These are phyloP conservation scores for Diarsia dahlii DNA, from an alignment of 2,888 invertebrate genomes.

Conservation along the genomic window DNA sequence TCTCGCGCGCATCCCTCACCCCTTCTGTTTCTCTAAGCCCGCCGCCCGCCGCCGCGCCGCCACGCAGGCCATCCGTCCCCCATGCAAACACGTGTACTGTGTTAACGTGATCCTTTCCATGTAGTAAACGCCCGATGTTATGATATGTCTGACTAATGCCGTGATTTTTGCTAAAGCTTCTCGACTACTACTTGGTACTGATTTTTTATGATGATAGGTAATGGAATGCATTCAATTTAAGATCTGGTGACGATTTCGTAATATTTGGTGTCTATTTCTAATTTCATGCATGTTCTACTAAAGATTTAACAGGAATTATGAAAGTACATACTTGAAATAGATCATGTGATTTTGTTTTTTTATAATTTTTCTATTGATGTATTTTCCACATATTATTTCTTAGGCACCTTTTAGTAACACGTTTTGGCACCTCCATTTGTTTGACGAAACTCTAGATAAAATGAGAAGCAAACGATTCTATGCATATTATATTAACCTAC, in stretches of 20 bases:
- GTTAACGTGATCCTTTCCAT: slow-evolving; percentile 55
- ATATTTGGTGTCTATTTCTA: neutral
- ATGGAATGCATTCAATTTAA: neutral
- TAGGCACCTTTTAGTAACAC: neutral
- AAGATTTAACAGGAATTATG: neutral
- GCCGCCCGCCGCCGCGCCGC: slow-evolving; percentile 60
- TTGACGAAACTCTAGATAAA: neutral
- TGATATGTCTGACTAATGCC: slow-evolving; percentile 21
- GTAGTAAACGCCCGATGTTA: slow-evolving; percentile 55
- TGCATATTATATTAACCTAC: neutral
- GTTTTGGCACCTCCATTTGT: neutral
- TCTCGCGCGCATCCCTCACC: slow-evolving; percentile 85
- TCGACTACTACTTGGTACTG: neutral
- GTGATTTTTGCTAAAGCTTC: neutral
- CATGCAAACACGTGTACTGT: slow-evolving; percentile 64
- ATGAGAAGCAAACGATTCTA: neutral
- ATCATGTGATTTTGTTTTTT: neutral
- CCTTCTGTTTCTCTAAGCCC: slow-evolving; percentile 74
- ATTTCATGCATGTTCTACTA: neutral
- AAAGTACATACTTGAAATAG: neutral
- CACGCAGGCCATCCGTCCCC: slow-evolving; percentile 62
- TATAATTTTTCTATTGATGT: neutral
- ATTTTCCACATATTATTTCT: neutral
- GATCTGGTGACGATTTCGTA: neutral
- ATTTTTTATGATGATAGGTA: neutral